Evolutionary conservation across 2,888 invertebrate species (phyloP).

Genomic region (Germaria angustata): DNA sequence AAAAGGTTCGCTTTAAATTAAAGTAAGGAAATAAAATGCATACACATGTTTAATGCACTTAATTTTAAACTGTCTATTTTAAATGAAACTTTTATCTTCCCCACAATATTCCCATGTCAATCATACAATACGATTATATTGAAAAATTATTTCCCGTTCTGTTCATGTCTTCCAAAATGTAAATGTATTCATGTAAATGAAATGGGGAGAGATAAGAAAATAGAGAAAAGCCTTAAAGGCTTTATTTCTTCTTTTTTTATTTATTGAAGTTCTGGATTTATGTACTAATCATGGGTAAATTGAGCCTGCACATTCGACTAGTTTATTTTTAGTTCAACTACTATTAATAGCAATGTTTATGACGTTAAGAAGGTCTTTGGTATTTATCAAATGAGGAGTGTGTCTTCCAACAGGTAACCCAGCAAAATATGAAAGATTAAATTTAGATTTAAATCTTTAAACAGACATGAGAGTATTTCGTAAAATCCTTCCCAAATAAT

Average conservation of each 20-base stretch:
- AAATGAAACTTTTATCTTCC: neutral
- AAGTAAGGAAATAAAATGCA: no score
- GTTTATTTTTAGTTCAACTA: neutral
- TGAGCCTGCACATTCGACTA: neutral
- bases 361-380: neutral
- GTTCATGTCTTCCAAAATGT: no score
- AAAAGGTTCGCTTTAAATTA: no score
- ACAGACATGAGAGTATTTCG: no score
- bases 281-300: neutral
- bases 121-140: neutral
- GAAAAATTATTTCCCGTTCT: neutral
- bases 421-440: no score
- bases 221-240: slow-evolving; percentile 6
- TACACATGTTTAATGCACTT: neutral
- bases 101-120: slow-evolving; percentile 19
- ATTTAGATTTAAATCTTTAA: no score
- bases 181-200: neutral
- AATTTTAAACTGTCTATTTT: neutral
- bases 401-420: no score
- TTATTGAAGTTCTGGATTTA: slow-evolving; percentile 18
- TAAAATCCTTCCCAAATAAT: no score
- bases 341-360: slow-evolving; percentile 28
- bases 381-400: neutral
- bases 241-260: neutral
- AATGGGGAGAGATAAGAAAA: neutral